Evolutionary conservation across 1,140 invertebrate species (phyloP).

Genomic region (Atta cephalotes): DNA sequence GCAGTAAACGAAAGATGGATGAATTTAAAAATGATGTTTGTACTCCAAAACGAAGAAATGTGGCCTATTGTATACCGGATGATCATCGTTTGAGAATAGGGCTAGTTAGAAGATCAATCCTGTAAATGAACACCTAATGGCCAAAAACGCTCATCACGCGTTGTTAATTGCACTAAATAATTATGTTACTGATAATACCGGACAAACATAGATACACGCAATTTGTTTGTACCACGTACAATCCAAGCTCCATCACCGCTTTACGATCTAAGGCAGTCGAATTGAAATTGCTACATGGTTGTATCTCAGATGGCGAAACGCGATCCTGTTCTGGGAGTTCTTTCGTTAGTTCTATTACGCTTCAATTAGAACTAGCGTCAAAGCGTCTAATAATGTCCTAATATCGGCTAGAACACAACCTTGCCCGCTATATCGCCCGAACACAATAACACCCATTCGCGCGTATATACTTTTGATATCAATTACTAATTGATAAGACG

Average conservation of each 20-base stretch:
- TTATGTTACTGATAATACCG: conserved; percentile 13
- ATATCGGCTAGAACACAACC: conserved; percentile 36
- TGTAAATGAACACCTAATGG: conserved; percentile 77
- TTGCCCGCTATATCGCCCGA: conserved; percentile 33
- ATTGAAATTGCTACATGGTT: conserved; percentile 44
- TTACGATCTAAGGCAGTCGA: conserved; percentile 50
- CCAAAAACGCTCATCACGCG: conserved; percentile 58
- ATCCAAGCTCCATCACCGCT: conserved; percentile 18
- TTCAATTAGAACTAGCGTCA: not conserved
- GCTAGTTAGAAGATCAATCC: conserved; percentile 15
- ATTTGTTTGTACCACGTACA: conserved; percentile 4
- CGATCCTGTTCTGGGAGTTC: not conserved
- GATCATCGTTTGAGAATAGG: not conserved
- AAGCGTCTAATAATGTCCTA: not conserved
- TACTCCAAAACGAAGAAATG: conserved; percentile 43
- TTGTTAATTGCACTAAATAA: conserved; percentile 32
- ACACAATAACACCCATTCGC: not conserved
- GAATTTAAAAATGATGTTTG: conserved; percentile 45
- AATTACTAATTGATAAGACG: conserved; percentile 10
- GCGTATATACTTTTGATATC: not conserved
- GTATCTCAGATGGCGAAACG: not conserved
- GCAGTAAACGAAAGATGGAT: conserved; percentile 17
- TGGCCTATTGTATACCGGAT: conserved; percentile 26
- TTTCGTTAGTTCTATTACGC: conserved; percentile 8
- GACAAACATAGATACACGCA: conserved; percentile 15